A percentile compares a stretch with the other conserved stretches of the same genome.
phyloP scores from a whole-genome alignment of 2,888 invertebrate genomes.

The Drosophila ustulata region DNA sequence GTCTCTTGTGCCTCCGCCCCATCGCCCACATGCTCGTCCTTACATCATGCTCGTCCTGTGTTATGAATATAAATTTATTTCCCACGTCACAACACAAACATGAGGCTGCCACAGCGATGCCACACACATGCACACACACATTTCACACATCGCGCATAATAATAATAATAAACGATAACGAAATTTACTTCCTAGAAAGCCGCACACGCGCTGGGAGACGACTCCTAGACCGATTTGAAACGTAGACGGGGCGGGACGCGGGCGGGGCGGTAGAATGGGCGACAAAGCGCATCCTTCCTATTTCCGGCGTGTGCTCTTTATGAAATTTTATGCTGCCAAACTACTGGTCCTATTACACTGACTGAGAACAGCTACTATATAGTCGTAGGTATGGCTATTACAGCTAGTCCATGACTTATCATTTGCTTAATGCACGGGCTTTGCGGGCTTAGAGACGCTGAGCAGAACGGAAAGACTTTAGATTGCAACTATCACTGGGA shows the following conservation, averaged over 20 bases:
- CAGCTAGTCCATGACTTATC: constrained; percentile 42
- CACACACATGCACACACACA: constrained; percentile 49
- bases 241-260: not conserved
- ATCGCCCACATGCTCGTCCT: constrained; percentile 21
- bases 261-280: constrained; percentile 7
- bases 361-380: constrained; percentile 19
- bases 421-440: constrained; percentile 59
- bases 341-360: constrained; percentile 29
- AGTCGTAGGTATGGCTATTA: not conserved
- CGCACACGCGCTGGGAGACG: constrained; percentile 42
- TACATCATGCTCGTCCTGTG: constrained; percentile 56
- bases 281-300: constrained; percentile 73
- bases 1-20: constrained; percentile 38
- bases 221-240: constrained; percentile 13
- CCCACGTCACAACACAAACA: constrained; percentile 78
- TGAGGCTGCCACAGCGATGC: constrained; percentile 19
- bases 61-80: constrained; percentile 81
- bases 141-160: constrained; percentile 79
- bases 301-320: constrained; percentile 61
- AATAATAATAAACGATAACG: constrained; percentile 81
- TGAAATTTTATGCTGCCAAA: constrained; percentile 68
- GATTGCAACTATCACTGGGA: not conserved
- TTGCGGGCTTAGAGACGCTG: not conserved
- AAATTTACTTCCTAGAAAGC: constrained; percentile 74
- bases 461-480: not conserved